These are phyloP conservation scores for Aldabrachelys gigantea DNA, from an alignment of 2,113 vertebrate species.

Conservation along the genomic window DNA sequence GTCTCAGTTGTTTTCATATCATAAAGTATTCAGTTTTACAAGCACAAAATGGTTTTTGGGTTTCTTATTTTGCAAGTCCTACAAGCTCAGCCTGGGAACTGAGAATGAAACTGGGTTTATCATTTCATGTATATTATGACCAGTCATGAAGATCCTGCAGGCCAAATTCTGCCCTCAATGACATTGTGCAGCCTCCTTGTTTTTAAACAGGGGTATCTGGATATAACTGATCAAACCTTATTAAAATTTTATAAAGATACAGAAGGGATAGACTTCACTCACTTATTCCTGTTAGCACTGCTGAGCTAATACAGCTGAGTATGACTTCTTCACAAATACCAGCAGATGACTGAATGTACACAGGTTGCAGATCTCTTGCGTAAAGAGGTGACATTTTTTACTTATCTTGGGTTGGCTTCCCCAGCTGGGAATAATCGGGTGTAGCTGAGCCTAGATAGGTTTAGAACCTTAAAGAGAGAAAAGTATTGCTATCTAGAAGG, in stretches of 20 bases:
- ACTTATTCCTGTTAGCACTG: not conserved
- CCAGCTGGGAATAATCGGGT: accelerated
- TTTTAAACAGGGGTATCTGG: not conserved
- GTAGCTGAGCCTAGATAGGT: not conserved
- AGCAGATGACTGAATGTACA: accelerated
- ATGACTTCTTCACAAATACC: accelerated
- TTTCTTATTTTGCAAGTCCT: not conserved
- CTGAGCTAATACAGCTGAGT: not conserved
- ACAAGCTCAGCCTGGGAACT: not conserved
- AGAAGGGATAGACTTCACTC: not conserved
- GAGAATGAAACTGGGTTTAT: not conserved
- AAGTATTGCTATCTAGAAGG: not conserved
- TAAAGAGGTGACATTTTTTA: not conserved
- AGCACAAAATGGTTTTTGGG: not conserved
- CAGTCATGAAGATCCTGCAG: not conserved
- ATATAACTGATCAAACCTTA: not conserved
- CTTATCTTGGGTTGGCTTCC: not conserved
- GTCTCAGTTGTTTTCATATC: not conserved
- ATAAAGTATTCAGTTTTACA: not conserved
- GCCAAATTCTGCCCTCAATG: not conserved
- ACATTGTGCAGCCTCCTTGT: not conserved
- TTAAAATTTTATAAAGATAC: not conserved
- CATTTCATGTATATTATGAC: not conserved
- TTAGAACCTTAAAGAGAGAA: not conserved
- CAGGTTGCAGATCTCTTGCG: not conserved